These are phyloP conservation scores for Tachycineta bicolor DNA, from an alignment of 2,113 vertebrate genomes.

Conservation along the genomic window DNA sequence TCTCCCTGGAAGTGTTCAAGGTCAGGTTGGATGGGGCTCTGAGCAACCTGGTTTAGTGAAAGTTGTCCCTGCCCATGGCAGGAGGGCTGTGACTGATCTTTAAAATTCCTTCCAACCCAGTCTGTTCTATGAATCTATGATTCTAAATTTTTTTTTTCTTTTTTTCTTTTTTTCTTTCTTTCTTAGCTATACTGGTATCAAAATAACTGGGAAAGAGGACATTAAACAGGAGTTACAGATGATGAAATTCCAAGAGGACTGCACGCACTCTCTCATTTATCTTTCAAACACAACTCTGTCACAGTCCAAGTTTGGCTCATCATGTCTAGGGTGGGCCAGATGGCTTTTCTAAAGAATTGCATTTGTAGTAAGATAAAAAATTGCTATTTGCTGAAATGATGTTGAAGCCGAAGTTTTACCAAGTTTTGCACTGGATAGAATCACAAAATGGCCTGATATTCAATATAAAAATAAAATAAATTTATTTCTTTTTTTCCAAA, in stretches of 20 bases:
- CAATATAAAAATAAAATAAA: not conserved
- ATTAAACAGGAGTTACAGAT: not conserved
- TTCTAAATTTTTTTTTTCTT: not conserved
- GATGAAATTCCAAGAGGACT: not conserved
- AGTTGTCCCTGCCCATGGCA: not conserved
- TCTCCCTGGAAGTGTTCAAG: not conserved
- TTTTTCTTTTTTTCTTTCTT: not conserved
- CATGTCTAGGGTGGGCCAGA: not conserved
- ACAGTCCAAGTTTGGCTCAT: not conserved
- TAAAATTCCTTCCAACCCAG: not conserved
- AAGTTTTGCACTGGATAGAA: not conserved
- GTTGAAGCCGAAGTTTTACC: not conserved
- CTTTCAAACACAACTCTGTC: not conserved
- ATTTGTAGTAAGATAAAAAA: not conserved
- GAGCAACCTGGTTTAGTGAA: not conserved
- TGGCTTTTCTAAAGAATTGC: slow-evolving; percentile 4
- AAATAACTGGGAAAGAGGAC: not conserved
- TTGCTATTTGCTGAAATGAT: not conserved
- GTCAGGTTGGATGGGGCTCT: not conserved
- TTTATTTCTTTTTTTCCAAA: not conserved
- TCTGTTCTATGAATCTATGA: not conserved
- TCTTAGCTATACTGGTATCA: not conserved
- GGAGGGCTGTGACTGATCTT: not conserved
- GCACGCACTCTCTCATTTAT: not conserved
- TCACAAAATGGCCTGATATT: not conserved